Percentiles rank a stretch among this genome's conserved stretches.
These are phyloP conservation scores for Pterostichus madidus DNA, from an alignment of 2,888 invertebrate species.

Conservation along the genomic window DNA sequence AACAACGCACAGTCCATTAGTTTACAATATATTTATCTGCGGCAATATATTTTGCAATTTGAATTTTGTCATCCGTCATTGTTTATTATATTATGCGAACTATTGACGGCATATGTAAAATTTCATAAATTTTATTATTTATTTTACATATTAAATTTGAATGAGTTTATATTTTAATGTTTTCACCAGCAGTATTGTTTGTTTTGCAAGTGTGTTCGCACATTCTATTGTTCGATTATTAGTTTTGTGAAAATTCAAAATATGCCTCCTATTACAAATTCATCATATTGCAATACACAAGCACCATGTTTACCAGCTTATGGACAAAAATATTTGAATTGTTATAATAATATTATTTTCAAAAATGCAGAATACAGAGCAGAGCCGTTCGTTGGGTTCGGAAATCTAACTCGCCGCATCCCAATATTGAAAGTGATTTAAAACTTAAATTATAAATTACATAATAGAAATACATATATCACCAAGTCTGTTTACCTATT, in stretches of 20 bases:
- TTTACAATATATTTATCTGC: slow-evolving; percentile 56
- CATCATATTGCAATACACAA: no score
- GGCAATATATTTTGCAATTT: slow-evolving; percentile 37
- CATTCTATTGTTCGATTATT: slow-evolving; percentile 2
- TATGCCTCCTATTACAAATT: neutral
- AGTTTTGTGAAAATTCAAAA: slow-evolving; percentile 15
- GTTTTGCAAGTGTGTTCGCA: slow-evolving; percentile 12
- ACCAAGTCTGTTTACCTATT: no score
- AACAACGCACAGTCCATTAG: slow-evolving; percentile 45
- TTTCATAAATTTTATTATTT: slow-evolving; percentile 61
- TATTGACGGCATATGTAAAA: slow-evolving; percentile 38
- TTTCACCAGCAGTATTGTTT: slow-evolving; percentile 24
- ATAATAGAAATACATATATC: no score
- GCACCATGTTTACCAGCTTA: no score
- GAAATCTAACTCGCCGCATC: no score
- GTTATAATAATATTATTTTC: no score
- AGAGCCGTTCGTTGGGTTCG: no score
- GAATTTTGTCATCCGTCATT: slow-evolving; percentile 39
- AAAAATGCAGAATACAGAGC: no score
- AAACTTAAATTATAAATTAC: no score
- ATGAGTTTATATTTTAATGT: slow-evolving; percentile 58
- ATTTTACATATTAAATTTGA: slow-evolving; percentile 61
- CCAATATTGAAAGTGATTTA: no score
- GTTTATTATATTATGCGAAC: slow-evolving; percentile 50
- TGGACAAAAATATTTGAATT: no score